Conservation (phyloP, 2,797 vertebrate species). For the Alectoris magna region DNA sequence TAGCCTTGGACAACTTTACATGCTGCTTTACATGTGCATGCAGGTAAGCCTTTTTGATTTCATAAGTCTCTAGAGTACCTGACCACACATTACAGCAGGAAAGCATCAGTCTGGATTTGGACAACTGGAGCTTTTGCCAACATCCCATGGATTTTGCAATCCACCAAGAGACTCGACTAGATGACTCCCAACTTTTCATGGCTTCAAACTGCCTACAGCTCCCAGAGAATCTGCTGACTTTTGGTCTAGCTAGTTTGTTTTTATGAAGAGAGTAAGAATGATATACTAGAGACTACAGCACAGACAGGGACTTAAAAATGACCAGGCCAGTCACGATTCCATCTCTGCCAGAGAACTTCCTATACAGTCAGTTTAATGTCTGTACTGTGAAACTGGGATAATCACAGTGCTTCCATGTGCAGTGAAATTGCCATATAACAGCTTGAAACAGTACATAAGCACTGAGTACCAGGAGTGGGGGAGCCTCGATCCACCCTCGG, state of each 20-base stretch:
- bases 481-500: too few species aligned
- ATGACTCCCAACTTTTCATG: not conserved
- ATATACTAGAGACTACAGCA: not conserved
- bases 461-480: too few species aligned
- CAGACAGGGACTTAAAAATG: not conserved
- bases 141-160: not conserved
- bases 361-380: not conserved
- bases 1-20: not conserved
- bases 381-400: not conserved
- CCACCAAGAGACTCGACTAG: not conserved
- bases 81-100: not conserved
- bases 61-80: not conserved
- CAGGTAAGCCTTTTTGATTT: not conserved
- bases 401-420: not conserved
- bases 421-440: too few species aligned
- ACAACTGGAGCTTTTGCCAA: not conserved
- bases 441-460: too few species aligned
- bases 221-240: not conserved
- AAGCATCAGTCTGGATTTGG: not conserved
- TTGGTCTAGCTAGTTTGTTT: not conserved
- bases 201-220: not conserved
- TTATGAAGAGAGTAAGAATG: not conserved
- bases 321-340: too few species aligned
- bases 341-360: not conserved
- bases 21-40: accelerated